Percentiles rank a stretch among this genome's conserved stretches.
phyloP scores from a whole-genome alignment of 1,140 invertebrate species.

The Bombus waltoni region DNA sequence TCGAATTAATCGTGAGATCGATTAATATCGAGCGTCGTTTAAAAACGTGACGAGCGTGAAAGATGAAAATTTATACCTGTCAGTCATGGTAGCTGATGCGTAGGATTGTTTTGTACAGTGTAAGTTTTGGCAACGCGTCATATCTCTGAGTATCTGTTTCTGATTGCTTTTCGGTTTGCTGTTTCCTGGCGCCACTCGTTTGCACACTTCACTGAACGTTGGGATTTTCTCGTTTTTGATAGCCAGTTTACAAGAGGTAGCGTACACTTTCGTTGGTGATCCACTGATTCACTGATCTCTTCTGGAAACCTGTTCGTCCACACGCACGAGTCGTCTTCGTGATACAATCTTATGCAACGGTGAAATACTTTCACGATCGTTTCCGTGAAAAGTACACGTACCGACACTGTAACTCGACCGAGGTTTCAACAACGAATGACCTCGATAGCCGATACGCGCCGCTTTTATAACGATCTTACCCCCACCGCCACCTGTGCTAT shows the following conservation, averaged over 20 bases:
- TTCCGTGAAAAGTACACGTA: not conserved
- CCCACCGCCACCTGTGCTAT: not conserved
- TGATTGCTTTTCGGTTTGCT: not conserved
- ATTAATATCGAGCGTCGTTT: no score
- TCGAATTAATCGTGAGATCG: no score
- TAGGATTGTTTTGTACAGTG: slow-evolving; percentile 30
- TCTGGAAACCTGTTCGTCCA: not conserved
- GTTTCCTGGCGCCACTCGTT: slow-evolving; percentile 28
- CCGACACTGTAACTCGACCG: not conserved
- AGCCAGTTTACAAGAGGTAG: slow-evolving; percentile 1
- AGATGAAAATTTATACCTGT: slow-evolving; percentile 62
- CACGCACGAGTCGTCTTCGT: not conserved
- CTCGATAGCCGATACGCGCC: not conserved
- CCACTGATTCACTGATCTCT: slow-evolving; percentile 29
- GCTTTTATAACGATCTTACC: slow-evolving; percentile 45
- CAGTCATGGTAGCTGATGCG: slow-evolving; percentile 38
- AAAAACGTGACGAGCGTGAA: not conserved
- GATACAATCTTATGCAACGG: slow-evolving; percentile 44
- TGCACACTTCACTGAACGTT: slow-evolving; percentile 71
- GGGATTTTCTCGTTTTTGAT: slow-evolving; percentile 41
- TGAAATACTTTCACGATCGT: slow-evolving; percentile 3
- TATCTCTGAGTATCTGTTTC: slow-evolving; percentile 54
- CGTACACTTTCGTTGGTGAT: not conserved
- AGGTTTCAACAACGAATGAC: slow-evolving; percentile 38
- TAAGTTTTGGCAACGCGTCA: slow-evolving; percentile 70